Evolutionary conservation across 2,888 invertebrate species (phyloP).

Genomic region (Papilio gigon): DNA sequence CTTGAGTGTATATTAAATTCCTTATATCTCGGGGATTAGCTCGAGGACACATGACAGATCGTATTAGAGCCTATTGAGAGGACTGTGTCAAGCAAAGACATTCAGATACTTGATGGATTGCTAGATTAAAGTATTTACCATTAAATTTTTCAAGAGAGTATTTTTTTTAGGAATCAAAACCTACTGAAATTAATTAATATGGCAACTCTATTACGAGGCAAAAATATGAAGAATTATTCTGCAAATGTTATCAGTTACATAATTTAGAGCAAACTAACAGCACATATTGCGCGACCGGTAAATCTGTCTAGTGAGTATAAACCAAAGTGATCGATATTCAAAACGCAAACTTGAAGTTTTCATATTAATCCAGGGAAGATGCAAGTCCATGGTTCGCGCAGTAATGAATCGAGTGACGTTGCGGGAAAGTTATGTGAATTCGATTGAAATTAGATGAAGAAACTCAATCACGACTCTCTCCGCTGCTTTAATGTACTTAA

Average conservation of each 20-base stretch:
- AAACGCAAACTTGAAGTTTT: constrained; percentile 20
- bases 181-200: too few species aligned
- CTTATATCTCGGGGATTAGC: constrained; percentile 2
- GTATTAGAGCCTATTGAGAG: not conserved
- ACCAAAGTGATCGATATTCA: constrained; percentile 10
- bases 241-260: too few species aligned
- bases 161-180: too few species aligned
- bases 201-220: too few species aligned
- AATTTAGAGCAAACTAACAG: not conserved
- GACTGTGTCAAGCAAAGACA: not conserved
- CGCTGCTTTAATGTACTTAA: constrained; percentile 33
- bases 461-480: constrained; percentile 39
- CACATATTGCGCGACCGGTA: not conserved
- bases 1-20: not conserved
- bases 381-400: constrained; percentile 25
- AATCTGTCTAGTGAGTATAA: constrained; percentile 3
- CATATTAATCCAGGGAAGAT: constrained; percentile 19
- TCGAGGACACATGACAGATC: constrained; percentile 1
- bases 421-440: constrained; percentile 38
- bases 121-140: not conserved
- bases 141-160: too few species aligned
- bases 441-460: constrained; percentile 39
- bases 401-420: constrained; percentile 35
- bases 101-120: not conserved
- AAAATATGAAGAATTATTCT: too few species aligned